These are phyloP conservation scores for Epiperipatus broadwayi DNA, from an alignment of 2,888 invertebrate species.

Conservation along the genomic window DNA sequence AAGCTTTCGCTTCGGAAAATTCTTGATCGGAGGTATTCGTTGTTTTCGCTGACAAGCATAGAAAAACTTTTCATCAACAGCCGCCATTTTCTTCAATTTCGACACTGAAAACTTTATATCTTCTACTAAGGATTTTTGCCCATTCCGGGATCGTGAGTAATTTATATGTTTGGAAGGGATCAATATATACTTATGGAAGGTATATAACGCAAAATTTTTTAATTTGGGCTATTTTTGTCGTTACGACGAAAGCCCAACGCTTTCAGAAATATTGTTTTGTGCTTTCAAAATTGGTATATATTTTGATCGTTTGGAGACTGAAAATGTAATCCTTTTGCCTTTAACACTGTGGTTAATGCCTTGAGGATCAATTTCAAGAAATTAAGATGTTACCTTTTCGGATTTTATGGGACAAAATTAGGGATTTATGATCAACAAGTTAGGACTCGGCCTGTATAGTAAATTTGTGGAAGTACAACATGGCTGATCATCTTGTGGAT, in stretches of 20 bases:
- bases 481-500: slow-evolving; percentile 27
- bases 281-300: slow-evolving; percentile 15
- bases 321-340: slow-evolving; percentile 15
- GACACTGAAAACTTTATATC: slow-evolving; percentile 53
- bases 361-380: slow-evolving; percentile 19
- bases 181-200: slow-evolving; percentile 16
- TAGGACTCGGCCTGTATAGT: slow-evolving; percentile 12
- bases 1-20: slow-evolving; percentile 18
- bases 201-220: slow-evolving; percentile 12
- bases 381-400: slow-evolving; percentile 17
- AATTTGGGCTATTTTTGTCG: slow-evolving; percentile 4
- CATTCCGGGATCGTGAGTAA: slow-evolving; percentile 8
- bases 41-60: slow-evolving; percentile 73
- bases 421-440: slow-evolving; percentile 16
- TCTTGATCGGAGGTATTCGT: slow-evolving; percentile 26
- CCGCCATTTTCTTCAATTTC: slow-evolving; percentile 77
- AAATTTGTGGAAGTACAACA: slow-evolving; percentile 18
- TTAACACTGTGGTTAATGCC: slow-evolving; percentile 16
- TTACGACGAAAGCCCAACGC: slow-evolving; percentile 13
- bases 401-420: slow-evolving; percentile 14
- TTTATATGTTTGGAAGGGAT: slow-evolving; percentile 12
- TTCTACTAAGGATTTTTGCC: slow-evolving; percentile 20
- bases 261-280: slow-evolving; percentile 15
- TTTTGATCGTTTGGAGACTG: slow-evolving; percentile 13
- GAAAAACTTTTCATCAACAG: slow-evolving; percentile 85